Conservation (phyloP, 2,113 vertebrate genomes). For the Oncorhynchus masou region DNA sequence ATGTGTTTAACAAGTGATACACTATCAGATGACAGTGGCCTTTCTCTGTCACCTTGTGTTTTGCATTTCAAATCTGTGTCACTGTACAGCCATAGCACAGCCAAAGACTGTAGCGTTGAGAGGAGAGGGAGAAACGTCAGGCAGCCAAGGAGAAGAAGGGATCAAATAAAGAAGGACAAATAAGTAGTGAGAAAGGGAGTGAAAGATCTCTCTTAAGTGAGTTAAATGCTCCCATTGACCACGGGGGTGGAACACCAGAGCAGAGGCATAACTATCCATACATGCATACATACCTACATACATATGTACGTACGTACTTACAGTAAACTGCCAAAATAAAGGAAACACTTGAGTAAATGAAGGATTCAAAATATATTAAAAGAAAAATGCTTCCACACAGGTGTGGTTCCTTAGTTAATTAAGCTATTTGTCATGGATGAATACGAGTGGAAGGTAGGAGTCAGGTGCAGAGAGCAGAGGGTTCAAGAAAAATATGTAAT, state of each 20-base stretch:
- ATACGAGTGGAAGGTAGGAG: too few relatives aligned
- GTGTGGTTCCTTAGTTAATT: too few relatives aligned
- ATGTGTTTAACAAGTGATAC: constrained; percentile 60
- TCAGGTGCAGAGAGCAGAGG: too few relatives aligned
- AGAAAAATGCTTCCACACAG: too few relatives aligned
- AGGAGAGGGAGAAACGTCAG: constrained; percentile 1
- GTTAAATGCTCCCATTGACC: background rate
- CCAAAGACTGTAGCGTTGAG: background rate
- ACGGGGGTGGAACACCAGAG: background rate
- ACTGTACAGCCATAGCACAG: constrained; percentile 14
- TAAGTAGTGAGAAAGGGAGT: background rate
- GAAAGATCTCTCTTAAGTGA: constrained; percentile 14
- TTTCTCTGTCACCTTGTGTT: constrained; percentile 58
- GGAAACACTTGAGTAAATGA: too few relatives aligned
- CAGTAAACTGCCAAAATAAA: background rate
- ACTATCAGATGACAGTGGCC: constrained; percentile 65
- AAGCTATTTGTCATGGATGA: too few relatives aligned
- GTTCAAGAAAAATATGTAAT: too few relatives aligned
- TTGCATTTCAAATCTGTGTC: constrained; percentile 69
- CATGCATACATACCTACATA: background rate
- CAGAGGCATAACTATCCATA: background rate
- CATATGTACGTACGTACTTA: background rate
- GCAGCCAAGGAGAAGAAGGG: background rate
- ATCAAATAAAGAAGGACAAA: too few relatives aligned
- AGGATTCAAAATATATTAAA: too few relatives aligned